Evolutionary conservation across 2,888 invertebrate species (phyloP), one percentile per base, ranked within the genome.

Genomic region (Nemotelus pantherinus): DNA sequence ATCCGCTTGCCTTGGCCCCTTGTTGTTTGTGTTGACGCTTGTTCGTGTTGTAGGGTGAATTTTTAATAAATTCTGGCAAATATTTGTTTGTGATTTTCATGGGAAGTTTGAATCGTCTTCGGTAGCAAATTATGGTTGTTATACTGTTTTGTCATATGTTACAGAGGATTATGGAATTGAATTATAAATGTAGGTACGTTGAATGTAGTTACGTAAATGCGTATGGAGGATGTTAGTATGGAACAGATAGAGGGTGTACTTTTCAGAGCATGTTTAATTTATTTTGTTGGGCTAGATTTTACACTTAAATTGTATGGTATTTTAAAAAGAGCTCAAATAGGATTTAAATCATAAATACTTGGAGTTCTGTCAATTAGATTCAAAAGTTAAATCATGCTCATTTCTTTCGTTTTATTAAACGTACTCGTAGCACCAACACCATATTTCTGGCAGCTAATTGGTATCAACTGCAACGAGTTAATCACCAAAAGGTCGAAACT

Each of bases 31-130:
- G 6, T 43, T 64, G 47, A 9, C 47, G 25, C 43, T 50, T 75
- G 10, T 43, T n/a, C 55, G 25, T 25, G 25, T 25, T 25, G 25
- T 6, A 63, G 79, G 77, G 79, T 79, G 79, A 77, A 79, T 77
- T 78, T 79, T 79, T 78, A 79, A 79, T 79, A 79, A 79, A 78
- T 79, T 63, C 63, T 78, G 48, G 76, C 65, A 76, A 77, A 79
- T 76, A 77, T 79, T 77, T 76, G 67, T 48, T 76, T 77, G 75
- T 60, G 79, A 79, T 75, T 79, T 75, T 77, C 67, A 25, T 53
- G 10, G 10, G 57, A 25, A 64, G 65, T 9, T 48, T 50, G 50
- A 39, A n/a, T 25, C 25, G 45, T n/a, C 58, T 72, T 72, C 41
- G 47, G 47, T 1, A 45, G 57, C 58, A 55, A 71, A 72, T 60